Evolutionary conservation across 2,888 invertebrate genomes (phyloP), one percentile per base, ranked within the genome.

Genomic region (Vannuccia rotundouncinata): DNA sequence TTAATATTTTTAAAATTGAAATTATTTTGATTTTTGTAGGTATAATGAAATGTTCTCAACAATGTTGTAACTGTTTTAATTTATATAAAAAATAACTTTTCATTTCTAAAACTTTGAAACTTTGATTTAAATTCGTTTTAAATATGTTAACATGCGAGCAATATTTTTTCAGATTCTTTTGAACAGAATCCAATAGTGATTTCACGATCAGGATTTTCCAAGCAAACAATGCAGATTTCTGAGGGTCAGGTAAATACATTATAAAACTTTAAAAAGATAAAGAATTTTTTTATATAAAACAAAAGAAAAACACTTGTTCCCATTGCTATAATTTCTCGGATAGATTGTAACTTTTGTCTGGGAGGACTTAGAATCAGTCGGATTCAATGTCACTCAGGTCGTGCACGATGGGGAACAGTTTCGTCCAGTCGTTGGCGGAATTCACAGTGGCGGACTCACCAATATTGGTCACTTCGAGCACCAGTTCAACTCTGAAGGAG

Each of bases 201-300:
- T 13, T 79, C 17, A 27, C 74, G 29, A 29, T 73, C 83, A 79
- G 87, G 87, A 60, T 87, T 87, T 81, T 83, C 85, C 28, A 82
- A 84, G 10, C 85, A 85, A 77, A 85, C 86, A 77, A 82, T 87
- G 13, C 83, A 83, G 30, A 84, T 87, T 2, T 86, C 85, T 84
- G 87, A 87, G 80, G 87, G 87, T 29, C 86, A 86, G 84, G 85
- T 85, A 79, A n/a, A n/a, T n/a, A n/a, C n/a, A n/a, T n/a, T n/a
- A n/a, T n/a, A n/a, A n/a, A n/a, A n/a, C n/a, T n/a, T n/a, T n/a
- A n/a, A n/a, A n/a, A n/a, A 82, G 82, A 75, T 29, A 25, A 27
- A 77, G n/a, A 59, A 81, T 17, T 80, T 22, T 45, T 45, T 5
- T 17, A 45, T 45, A 45, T n/a, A n/a, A n/a, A n/a, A n/a, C n/a